phyloP scores from a whole-genome alignment of 35 echinoderm and acorn worm species.

The Heliocidaris tuberculata region DNA sequence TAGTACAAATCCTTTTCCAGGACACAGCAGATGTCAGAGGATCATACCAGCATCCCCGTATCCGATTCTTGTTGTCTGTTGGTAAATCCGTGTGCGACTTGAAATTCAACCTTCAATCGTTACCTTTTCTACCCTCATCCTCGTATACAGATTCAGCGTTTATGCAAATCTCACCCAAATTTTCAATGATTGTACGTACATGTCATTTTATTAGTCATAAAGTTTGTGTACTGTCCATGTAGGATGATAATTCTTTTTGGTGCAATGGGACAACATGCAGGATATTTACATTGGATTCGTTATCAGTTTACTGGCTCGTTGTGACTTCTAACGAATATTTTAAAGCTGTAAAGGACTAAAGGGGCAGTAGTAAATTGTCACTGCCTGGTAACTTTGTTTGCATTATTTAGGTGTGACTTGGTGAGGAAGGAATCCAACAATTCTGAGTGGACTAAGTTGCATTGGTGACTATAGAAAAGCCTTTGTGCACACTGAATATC shows the following conservation, averaged over 20 bases:
- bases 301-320: not conserved
- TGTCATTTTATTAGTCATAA: not conserved
- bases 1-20: not conserved
- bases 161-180: not conserved
- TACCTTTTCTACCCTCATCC: not conserved
- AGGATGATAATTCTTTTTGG: not conserved
- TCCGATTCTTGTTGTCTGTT: not conserved
- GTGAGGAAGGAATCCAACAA: not conserved
- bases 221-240: not conserved
- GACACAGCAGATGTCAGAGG: not conserved
- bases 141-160: not conserved
- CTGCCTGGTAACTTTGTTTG: not conserved
- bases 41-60: not conserved
- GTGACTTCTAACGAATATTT: not conserved
- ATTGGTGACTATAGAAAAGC: not conserved
- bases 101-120: not conserved
- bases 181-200: not conserved
- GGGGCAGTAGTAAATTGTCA: not conserved
- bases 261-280: not conserved
- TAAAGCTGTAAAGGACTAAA: not conserved
- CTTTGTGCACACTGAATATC: not conserved
- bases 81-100: not conserved
- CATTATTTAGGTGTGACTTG: not conserved
- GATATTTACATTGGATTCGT: not conserved
- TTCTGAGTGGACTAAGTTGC: not conserved